These are phyloP conservation scores for Mnemiopsis leidyi DNA, from an alignment of 37 sponge, comb jelly and placozoan genomes.

Conservation along the genomic window DNA sequence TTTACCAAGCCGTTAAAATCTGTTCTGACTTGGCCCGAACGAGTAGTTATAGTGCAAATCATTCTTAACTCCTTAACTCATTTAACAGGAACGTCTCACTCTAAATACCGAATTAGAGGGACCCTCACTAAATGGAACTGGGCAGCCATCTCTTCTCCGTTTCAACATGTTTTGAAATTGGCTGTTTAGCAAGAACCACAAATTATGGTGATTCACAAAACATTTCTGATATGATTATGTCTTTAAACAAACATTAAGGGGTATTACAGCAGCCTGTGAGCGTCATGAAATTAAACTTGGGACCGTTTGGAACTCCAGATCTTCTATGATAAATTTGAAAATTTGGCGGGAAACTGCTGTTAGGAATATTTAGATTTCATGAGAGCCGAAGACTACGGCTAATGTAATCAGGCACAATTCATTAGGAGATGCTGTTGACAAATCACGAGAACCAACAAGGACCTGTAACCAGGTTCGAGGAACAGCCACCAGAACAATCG, in stretches of 20 bases:
- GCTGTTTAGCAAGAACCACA: background rate
- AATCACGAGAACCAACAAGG: background rate
- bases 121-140: background rate
- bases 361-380: background rate
- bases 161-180: background rate
- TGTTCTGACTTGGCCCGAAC: background rate
- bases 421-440: background rate
- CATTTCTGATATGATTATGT: background rate
- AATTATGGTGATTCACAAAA: background rate
- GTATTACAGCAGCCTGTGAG: background rate
- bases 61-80: background rate
- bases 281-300: background rate
- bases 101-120: background rate
- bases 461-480: background rate
- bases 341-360: background rate
- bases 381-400: background rate
- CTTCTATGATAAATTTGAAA: background rate
- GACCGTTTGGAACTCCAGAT: no score
- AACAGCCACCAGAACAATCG: background rate
- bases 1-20: background rate
- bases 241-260: background rate
- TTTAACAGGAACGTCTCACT: background rate
- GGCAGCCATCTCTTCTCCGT: background rate
- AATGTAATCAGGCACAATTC: background rate
- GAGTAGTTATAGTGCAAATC: background rate